These are phyloP conservation scores for Percopsis transmontana DNA, from an alignment of 2,113 vertebrate species.

Conservation along the genomic window DNA sequence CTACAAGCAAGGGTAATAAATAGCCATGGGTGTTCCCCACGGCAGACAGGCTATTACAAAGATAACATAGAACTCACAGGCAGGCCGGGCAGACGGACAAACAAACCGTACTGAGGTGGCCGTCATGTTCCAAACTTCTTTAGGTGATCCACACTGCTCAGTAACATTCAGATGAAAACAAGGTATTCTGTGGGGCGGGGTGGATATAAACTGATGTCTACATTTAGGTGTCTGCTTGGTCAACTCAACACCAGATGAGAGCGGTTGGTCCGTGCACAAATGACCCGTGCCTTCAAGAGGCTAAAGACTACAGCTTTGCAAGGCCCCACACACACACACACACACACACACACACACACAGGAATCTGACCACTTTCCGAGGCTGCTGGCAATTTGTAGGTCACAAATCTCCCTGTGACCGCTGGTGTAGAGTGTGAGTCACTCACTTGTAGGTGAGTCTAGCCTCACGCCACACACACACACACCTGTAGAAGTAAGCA, in stretches of 20 bases:
- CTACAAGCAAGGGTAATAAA: conserved; percentile 46
- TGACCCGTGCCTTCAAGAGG: conserved; percentile 16
- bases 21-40: conserved; percentile 39
- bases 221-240: neutral
- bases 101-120: conserved; percentile 21
- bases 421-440: conserved; percentile 63
- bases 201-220: neutral
- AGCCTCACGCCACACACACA: conserved; percentile 38
- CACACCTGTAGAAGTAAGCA: conserved; percentile 4
- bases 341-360: conserved; percentile 29
- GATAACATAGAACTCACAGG: conserved; percentile 50
- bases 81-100: neutral
- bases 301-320: conserved; percentile 25
- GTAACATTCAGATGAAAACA: neutral
- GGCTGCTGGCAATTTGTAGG: conserved; percentile 72
- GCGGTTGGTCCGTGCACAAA: conserved; percentile 13
- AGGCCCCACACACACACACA: neutral
- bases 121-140: conserved; percentile 11
- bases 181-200: no score
- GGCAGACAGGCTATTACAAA: conserved; percentile 26
- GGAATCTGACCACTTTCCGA: conserved; percentile 71
- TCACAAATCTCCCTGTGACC: conserved; percentile 69
- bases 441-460: conserved; percentile 55
- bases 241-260: conserved; percentile 14
- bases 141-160: neutral